Evolutionary conservation across 2,888 invertebrate species (phyloP).

Genomic region (Ormyrus rosae): DNA sequence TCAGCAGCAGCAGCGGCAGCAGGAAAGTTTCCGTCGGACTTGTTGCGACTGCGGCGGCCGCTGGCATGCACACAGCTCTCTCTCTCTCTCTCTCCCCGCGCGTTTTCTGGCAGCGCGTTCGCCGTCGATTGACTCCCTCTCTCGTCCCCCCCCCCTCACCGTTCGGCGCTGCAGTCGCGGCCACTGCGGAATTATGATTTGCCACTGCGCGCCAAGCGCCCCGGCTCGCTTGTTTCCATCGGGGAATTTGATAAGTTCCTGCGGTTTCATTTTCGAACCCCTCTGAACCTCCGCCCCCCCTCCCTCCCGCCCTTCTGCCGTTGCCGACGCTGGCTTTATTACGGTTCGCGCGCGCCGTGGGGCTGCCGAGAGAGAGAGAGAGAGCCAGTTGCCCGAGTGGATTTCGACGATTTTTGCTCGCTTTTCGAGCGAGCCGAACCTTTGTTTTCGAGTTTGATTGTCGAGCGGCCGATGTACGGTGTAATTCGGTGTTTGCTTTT

Average conservation of each 20-base stretch:
- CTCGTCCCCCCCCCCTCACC: not conserved
- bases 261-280: slow-evolving; percentile 44
- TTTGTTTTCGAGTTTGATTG: too few relatives aligned
- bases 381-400: too few relatives aligned
- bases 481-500: too few relatives aligned
- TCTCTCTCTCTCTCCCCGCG: slow-evolving; percentile 1
- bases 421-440: too few relatives aligned
- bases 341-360: too few relatives aligned
- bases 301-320: not conserved
- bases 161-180: not conserved
- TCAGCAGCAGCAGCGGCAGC: not conserved
- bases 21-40: not conserved
- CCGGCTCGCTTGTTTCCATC: slow-evolving; percentile 22
- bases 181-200: slow-evolving; percentile 51
- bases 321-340: too few relatives aligned
- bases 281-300: not conserved
- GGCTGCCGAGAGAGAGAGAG: too few relatives aligned
- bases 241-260: slow-evolving; percentile 54
- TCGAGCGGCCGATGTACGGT: too few relatives aligned
- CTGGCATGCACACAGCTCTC: not conserved
- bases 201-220: slow-evolving; percentile 27
- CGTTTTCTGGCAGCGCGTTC: slow-evolving; percentile 34
- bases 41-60: slow-evolving; percentile 6
- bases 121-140: slow-evolving; percentile 6
- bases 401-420: too few relatives aligned